A percentile compares a stretch with the other conserved stretches of the same genome.
phyloP scores from a whole-genome alignment of 2,888 invertebrate genomes.

The Melitaea athalia region DNA sequence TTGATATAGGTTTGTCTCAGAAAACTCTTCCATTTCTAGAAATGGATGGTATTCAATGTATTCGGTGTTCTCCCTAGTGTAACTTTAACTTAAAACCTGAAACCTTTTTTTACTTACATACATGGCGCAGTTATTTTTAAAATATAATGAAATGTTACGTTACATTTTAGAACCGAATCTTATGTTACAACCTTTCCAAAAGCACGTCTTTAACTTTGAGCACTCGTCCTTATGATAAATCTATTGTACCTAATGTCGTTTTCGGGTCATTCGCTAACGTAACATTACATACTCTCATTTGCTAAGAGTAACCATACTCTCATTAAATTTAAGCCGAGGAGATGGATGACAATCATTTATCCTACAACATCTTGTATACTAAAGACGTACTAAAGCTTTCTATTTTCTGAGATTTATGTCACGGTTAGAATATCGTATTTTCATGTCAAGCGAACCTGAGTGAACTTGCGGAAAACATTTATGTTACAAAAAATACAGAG shows the following conservation, averaged over 20 bases:
- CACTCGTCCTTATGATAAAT: conserved; percentile 44
- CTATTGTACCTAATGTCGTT: conserved; percentile 44
- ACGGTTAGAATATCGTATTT: background rate
- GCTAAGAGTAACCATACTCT: conserved; percentile 45
- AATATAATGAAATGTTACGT: background rate
- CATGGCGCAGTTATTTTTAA: background rate
- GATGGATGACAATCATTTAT: conserved; percentile 2
- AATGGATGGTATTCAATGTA: no score
- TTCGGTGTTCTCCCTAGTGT: no score
- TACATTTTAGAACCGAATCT: background rate
- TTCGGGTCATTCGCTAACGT: conserved; percentile 35
- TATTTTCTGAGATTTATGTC: background rate
- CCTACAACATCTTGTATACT: background rate
- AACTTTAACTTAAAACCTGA: no score
- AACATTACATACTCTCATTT: conserved; percentile 44
- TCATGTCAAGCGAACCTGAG: no score
- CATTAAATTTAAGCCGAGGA: conserved; percentile 35
- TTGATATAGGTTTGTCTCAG: no score
- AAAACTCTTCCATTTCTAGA: no score
- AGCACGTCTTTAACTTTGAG: background rate
- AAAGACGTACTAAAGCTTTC: background rate
- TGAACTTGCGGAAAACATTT: no score
- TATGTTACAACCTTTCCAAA: background rate
- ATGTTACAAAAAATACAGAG: background rate
- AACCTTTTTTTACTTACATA: background rate